Conservation (phyloP, 2,888 invertebrate species). For the Rhamnusium bicolor region DNA sequence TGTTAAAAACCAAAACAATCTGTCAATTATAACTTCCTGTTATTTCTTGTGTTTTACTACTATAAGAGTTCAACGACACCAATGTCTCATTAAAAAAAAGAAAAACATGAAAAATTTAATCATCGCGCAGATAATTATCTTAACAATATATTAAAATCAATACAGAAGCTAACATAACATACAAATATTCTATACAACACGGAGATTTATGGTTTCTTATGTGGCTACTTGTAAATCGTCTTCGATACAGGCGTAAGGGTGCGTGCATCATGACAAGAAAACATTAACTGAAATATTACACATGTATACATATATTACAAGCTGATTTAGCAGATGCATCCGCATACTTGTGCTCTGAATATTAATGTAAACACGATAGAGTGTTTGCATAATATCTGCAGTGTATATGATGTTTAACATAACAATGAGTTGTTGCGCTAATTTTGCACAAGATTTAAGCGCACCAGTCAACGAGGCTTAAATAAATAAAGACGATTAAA, state of each 20-base stretch:
- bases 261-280: background rate
- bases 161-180: background rate
- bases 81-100: too few species aligned
- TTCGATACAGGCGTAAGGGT: background rate
- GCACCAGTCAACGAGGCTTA: background rate
- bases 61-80: too few species aligned
- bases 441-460: too few species aligned
- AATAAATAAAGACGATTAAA: background rate
- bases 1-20: too few species aligned
- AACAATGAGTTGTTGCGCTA: constrained; percentile 8
- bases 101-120: too few species aligned
- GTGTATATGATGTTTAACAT: constrained; percentile 14
- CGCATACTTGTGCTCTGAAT: constrained; percentile 22
- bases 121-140: too few species aligned
- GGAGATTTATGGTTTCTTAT: background rate
- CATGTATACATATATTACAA: constrained; percentile 10
- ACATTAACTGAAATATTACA: constrained; percentile 20
- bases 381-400: constrained; percentile 11
- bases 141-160: background rate
- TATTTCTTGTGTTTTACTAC: too few species aligned
- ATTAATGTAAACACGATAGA: constrained; percentile 18
- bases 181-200: background rate
- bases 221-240: background rate
- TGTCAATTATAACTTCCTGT: too few species aligned
- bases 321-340: constrained; percentile 25